Base-by-base conservation (phyloP, 2,888 invertebrate genomes). In the Leptinotarsa haldemani region DNA sequence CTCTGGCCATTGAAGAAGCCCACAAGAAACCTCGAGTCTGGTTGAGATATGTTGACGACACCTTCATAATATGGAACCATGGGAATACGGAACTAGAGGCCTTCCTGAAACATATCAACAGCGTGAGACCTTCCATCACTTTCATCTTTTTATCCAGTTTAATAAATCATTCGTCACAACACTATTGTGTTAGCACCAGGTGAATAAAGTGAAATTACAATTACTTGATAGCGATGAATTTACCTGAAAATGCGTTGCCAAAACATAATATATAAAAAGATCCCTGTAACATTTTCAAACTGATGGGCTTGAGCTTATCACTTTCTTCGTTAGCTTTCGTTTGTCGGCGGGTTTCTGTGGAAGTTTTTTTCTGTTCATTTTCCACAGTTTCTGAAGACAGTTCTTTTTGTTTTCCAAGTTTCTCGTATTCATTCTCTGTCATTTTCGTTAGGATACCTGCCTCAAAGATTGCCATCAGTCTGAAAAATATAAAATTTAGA, bases 401-500 rank as follows among this genome's bases (percentile, higher is more conserved):
- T 87, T 81, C 89, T 85, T 87, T 88, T 78, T 88, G 88, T 88
- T 92, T 88, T 74, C 92, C 92, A 78, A 94, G 89, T 76, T 91
- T 92, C 83, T 91, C 92, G 83, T 94, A 94, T 82, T 94, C 94
- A 69, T 92, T 92, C 79, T 92, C 92, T 0, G 94, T 94, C 89
- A 94, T 93, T 88, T 94, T 94, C 0, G 92, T 91, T 69, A 94
- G 86, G 65, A 94, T 94, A 2, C 94, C 94, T 1, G 93, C 92
- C 88, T 94, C 94, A 80, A 94, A 94, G 7, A 94, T 88, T 52
- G 91, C 90, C 90, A 93, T 93, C 1, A 94, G 87, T 46, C 94
- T 94, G 64, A 65, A 71, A 74, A 69, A 75, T 18, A 20, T 40
- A 9, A 9, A 40, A 40, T 40, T 2, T 9, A 40, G 40, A 40